Evolutionary conservation across 2,113 vertebrate species (phyloP), one percentile per base, ranked within the genome.

Genomic region (Rhinoptilus africanus): DNA sequence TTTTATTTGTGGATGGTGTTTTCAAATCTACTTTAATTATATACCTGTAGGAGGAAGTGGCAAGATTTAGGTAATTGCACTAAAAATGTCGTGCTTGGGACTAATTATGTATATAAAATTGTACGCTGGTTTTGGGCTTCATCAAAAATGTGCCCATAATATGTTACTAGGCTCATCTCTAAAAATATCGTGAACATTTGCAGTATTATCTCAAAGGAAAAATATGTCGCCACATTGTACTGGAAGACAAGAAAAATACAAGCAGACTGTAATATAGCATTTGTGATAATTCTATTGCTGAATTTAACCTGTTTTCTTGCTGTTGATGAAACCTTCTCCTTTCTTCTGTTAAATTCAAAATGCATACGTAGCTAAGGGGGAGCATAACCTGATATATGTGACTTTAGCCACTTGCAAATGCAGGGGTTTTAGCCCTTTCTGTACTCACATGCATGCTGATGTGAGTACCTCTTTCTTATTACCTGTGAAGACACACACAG

Each of bases 381-480:
- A 87, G 60, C 23, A 19, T 60, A 79, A 57, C 27, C 22, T 68
- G 17, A 23, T 60, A 48, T 6, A 51, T 23, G 16, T 66, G 69
- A 53, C 28, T 95, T 89, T 22, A 93, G 45, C 26, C 54, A 66
- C 45, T 95, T 89, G 50, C 22, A 76, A 68, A 81, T 81, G 71
- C 76, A 77, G 50, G 15, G 12, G 9, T 2, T 94, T 85, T 67
- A 93, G 76, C 28, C 69, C 35, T 84, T 86, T 81, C 88, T 62
- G 32, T 63, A 53, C 74, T 91, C 43, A 32, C 78, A 64, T 59
- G 64, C 92, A 94, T 94, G 85, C 68, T 95, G 95, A 95, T 95
- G 53, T 1, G 2, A 21, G 24, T 89, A 73, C 32, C 26, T 85
- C 62, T 96, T 90, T 89, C 86, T 92, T 96, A 89, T 77, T 92